Percentiles rank a stretch among this genome's conserved stretches.
Evolutionary conservation across 2,888 invertebrate genomes (phyloP).

Genomic region (Machimus atricapillus): DNA sequence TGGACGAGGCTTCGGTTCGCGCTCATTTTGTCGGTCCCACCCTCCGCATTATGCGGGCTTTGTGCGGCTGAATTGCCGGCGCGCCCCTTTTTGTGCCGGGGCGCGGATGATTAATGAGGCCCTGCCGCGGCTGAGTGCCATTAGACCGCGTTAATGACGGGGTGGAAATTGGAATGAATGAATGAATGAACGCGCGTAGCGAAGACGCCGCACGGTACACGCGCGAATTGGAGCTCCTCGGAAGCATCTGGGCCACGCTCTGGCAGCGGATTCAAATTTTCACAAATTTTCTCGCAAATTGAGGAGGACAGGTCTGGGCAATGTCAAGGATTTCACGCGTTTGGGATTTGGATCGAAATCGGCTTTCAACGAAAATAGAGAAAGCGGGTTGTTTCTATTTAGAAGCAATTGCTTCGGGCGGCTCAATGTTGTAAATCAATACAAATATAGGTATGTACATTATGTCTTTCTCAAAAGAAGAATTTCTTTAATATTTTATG

Average conservation of each 20-base stretch:
- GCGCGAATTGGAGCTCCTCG: neutral
- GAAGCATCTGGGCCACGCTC: slow-evolving; percentile 1
- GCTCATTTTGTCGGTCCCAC: slow-evolving; percentile 19
- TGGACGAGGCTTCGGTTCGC: neutral
- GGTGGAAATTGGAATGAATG: neutral
- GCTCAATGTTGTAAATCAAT: neutral
- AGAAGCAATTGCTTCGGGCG: neutral
- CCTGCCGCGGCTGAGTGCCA: slow-evolving; percentile 20
- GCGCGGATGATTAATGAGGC: slow-evolving; percentile 21
- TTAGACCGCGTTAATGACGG: slow-evolving; percentile 32
- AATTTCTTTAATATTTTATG: neutral
- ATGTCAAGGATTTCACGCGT: neutral
- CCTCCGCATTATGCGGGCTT: slow-evolving; percentile 27
- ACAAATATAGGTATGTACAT: too few species aligned
- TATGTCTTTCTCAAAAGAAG: neutral
- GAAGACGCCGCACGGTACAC: neutral
- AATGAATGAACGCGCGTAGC: neutral
- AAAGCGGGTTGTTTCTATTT: neutral
- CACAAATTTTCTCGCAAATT: neutral
- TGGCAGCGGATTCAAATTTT: neutral
- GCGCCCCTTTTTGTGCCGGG: slow-evolving; percentile 23
- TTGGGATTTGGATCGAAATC: neutral
- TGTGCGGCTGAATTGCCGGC: slow-evolving; percentile 16
- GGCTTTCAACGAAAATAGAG: neutral
- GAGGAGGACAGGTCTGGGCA: neutral